Evolutionary conservation across 2,888 invertebrate genomes (phyloP), one percentile per base, ranked within the genome.

Genomic region (Notodonta ziczac): DNA sequence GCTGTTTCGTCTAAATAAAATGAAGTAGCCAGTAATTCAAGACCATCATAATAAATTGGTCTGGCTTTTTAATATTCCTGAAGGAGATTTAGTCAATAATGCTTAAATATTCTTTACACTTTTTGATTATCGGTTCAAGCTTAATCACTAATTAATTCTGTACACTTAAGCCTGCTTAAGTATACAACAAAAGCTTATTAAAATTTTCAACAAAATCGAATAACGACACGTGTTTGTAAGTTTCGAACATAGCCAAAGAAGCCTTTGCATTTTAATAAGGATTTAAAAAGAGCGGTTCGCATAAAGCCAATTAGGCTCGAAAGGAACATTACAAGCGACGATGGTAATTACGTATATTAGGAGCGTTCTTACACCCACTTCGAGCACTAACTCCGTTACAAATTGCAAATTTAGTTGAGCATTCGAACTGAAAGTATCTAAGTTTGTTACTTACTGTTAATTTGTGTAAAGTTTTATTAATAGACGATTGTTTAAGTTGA

Each of bases 391-490:
- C 72, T 75, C 69, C 62, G 69, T 76, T 76, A 72, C 63, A 56
- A 69, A 69, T 62, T 70, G 63, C 65, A 67, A 74, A 77, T 76
- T 72, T 68, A 71, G 66, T 72, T 71, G 58, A 70, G 62, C 62
- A 59, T 60, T 62, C 61, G 63, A 65, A 61, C 64, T 60, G 60
- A 56, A 73, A 76, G 69, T 73, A 66, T 73, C 61, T 70, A 76
- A 78, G 75, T 76, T 78, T 59, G 70, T 69, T 70, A 74, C 66
- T 65, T 67, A 68, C 70, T 73, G 73, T 63, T 74, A 68, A 77
- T 70, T 75, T 65, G 61, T 69, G 69, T 75, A 69, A 76, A 81
- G 71, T 80, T 77, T 72, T 70, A 70, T 70, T 69, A 64, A 60
- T 64, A 60, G 42, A 39, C 16, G 14, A 40, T 42, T 54, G 39